A percentile compares a stretch with the other conserved stretches of the same genome.
Conservation (phyloP, 2,888 invertebrate species). For the Trissolcus brochymenae region DNA sequence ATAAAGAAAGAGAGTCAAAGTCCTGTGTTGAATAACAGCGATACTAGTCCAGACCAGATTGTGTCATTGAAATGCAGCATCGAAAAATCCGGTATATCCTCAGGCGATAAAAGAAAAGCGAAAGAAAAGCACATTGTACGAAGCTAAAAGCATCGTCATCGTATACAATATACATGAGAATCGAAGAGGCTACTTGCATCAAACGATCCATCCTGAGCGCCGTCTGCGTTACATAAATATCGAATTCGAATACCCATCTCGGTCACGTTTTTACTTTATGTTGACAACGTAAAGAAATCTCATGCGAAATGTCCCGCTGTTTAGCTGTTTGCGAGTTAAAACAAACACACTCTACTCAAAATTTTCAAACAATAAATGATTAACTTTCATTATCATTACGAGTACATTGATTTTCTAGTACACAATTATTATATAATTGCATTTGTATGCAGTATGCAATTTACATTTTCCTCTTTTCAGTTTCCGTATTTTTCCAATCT, state of each 20-base stretch:
- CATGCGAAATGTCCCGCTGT: not conserved
- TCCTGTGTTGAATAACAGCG: too few species aligned
- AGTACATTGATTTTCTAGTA: too few species aligned
- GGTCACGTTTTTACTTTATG: constrained; percentile 7
- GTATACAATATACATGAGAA: constrained; percentile 56
- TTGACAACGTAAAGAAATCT: constrained; percentile 8
- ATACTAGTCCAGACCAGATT: constrained; percentile 2
- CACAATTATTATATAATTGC: too few species aligned
- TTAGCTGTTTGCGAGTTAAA: too few species aligned
- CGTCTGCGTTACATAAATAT: constrained; percentile 66
- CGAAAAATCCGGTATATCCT: constrained; percentile 39
- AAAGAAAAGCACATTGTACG: constrained; percentile 29
- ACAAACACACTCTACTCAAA: too few species aligned
- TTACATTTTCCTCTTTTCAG: too few species aligned
- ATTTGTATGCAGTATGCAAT: too few species aligned
- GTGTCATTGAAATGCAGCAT: constrained; percentile 27
- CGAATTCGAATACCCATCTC: constrained; percentile 59
- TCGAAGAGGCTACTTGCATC: constrained; percentile 53
- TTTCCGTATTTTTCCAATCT: too few species aligned
- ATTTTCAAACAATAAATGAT: too few species aligned
- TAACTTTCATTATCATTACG: too few species aligned
- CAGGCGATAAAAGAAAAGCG: constrained; percentile 38
- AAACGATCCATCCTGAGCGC: constrained; percentile 50
- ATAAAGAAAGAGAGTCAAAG: too few species aligned
- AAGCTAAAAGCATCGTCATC: constrained; percentile 48